Evolutionary conservation across 23 tunicate species (phyloP), one percentile per base, ranked within the genome.

Genomic region (Styela clava): DNA sequence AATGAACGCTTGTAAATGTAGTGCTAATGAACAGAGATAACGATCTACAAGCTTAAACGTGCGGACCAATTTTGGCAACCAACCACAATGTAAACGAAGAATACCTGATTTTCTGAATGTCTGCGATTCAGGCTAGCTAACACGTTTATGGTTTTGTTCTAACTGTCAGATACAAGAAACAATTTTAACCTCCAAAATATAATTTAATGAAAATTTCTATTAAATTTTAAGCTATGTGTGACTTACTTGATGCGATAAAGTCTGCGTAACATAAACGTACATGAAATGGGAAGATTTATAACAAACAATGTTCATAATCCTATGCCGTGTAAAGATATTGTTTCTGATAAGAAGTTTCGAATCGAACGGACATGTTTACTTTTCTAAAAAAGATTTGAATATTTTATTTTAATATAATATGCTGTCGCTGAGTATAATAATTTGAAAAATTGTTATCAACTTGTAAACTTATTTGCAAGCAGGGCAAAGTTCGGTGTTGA

Each of bases 241-340:
- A 44, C 56, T 5, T 44, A 44, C 56, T 44, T 44, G 56, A 44
- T 44, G 56, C 56, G 71, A 67, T 67, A 67, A 67, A 24, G 71
- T 25, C 16, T 27, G 71, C 31, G 31, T 67, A 27, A 29, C n/a
- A 24, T 67, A 67, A 67, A 67, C 71, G 30, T 27, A 67, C 71
- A 67, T 67, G 31, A 18, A 67, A 67, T 25, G 19, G 71, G 22
- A 67, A 29, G 24, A 16, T 67, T 22, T 67, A 67, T 27, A 27
- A 67, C 71, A 67, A 67, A 67, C 71, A 67, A 67, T 44, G 12
- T 44, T n/a, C n/a, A n/a, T n/a, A n/a, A n/a, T 44, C 56, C 56
- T 44, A 44, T 5, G 56, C 56, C 56, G 56, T 44, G 56, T 44
- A 44, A 12, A 44, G 56, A 44, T 44, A 7, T 44, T 5, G 12